These are phyloP conservation scores for Spodoptera litura DNA, from an alignment of 1,140 invertebrate species.

Conservation along the genomic window DNA sequence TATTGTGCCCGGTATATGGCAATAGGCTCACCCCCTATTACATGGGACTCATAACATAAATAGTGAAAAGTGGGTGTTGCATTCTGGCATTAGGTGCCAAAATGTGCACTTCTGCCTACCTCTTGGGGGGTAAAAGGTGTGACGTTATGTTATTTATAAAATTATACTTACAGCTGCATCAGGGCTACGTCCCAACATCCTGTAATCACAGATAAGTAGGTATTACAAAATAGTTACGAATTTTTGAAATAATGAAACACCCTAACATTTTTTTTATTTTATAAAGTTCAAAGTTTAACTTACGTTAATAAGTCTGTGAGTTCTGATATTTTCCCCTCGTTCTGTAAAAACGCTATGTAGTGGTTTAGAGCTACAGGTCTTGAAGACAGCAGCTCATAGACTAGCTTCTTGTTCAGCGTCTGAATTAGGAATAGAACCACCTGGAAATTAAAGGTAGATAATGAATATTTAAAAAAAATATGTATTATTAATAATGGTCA, in stretches of 20 bases:
- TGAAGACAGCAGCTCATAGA: constrained; percentile 83
- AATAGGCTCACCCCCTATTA: too few species aligned
- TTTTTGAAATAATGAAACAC: too few species aligned
- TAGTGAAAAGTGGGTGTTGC: too few species aligned
- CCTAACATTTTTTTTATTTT: too few species aligned
- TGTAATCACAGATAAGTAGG: constrained; percentile 55
- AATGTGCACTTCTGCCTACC: too few species aligned
- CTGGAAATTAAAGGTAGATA: constrained; percentile 56
- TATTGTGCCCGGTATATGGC: too few species aligned
- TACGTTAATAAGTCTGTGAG: constrained; percentile 85
- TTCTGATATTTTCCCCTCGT: constrained; percentile 82
- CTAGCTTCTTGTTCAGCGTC: constrained; percentile 85
- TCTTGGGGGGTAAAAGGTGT: too few species aligned
- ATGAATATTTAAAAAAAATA: too few species aligned
- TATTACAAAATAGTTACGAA: too few species aligned
- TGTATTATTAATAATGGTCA: too few species aligned
- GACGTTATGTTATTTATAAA: background rate
- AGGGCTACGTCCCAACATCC: constrained; percentile 86
- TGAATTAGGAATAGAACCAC: constrained; percentile 86
- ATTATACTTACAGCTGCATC: constrained; percentile 85
- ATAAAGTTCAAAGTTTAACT: constrained; percentile 45
- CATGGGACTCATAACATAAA: too few species aligned
- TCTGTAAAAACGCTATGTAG: constrained; percentile 86
- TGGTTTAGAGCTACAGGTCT: constrained; percentile 85
- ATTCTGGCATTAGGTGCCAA: too few species aligned